Percentiles rank a stretch among this genome's conserved stretches.
Evolutionary conservation across 2,113 vertebrate genomes (phyloP).

Genomic region (Nycticebus coucang): DNA sequence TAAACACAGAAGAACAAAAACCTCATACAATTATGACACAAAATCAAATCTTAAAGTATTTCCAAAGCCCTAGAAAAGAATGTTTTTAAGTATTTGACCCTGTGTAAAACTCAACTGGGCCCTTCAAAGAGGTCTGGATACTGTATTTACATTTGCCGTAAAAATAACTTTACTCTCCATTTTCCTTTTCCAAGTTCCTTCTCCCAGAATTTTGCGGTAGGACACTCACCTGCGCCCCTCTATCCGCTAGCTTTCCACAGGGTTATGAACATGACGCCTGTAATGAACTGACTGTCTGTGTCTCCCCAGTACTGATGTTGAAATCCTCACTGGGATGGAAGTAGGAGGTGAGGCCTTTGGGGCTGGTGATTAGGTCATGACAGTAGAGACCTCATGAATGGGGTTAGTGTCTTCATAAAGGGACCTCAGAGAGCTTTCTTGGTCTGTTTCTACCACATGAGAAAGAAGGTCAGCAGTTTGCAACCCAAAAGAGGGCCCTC

Average conservation of each 20-base stretch:
- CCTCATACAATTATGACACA: not conserved
- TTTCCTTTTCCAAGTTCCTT: not conserved
- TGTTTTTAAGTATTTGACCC: conserved; percentile 34
- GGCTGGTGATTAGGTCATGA: not conserved
- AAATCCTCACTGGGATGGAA: not conserved
- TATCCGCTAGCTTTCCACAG: not conserved
- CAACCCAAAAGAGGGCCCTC: not conserved
- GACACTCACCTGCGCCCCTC: not conserved
- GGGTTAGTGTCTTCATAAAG: not conserved
- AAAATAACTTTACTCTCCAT: not conserved
- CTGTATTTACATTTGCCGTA: not conserved
- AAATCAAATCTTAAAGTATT: conserved; percentile 51
- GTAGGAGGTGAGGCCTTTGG: not conserved
- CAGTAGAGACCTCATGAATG: not conserved
- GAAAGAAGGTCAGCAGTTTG: not conserved
- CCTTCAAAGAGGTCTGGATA: not conserved
- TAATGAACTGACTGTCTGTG: no score
- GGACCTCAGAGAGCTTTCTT: not conserved
- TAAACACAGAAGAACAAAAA: conserved; percentile 24
- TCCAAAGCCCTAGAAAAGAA: not conserved
- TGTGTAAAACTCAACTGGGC: not conserved
- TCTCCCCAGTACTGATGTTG: not conserved
- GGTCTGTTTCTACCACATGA: not conserved
- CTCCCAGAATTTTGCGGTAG: not conserved
- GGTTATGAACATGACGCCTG: no score